Base-by-base conservation (phyloP, 2,797 vertebrate genomes). In the Cichlasoma orientale region DNA sequence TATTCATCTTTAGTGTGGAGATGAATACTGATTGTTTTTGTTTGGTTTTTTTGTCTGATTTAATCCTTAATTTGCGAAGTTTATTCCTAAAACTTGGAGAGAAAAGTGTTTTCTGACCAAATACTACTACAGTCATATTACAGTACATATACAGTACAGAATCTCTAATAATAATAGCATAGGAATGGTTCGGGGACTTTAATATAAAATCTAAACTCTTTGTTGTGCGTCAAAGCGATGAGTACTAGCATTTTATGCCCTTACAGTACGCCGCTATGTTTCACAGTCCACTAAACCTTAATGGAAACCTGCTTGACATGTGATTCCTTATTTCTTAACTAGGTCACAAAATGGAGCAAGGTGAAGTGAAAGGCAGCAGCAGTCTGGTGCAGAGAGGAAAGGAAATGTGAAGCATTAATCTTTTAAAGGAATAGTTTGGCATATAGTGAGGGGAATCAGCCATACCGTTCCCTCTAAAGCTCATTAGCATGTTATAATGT, bases 281-380 rank as follows among this genome's bases (percentile, higher is more conserved):
- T 90, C 72, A 87, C 79, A 80, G 75, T 14, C 77, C 72, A 75
- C 58, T 91, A 87, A 88, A 86, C 57, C 50, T 75, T 84, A 38
- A 31, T 71, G 69, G 77, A 61, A 82, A 82, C 44, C 52, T 59
- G 72, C 31, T 50, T 68, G 23, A 44, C 55, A 5, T 59, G 57
- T 58, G 25, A 63, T 57, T 33, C 58, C 19, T 68, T n/a, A 38
- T 12, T 52, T 72, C 3, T 73, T 27, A 36, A 79, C 63, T 77
- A 61, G 52, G 53, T 85, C 19, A 56, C 16, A 11, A 54, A 72
- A 47, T 38, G 12, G 21, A 53, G 36, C 10, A 70, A 76, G 56
- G 68, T 77, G 72, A 89, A 59, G 56, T 71, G 10, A 80, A 77
- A 41, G 16, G n/a, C 21, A 18, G 1, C 4, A 7, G 14, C 44